Base-by-base conservation (phyloP, 1,140 invertebrate genomes). In the Scaptomyza hsui region DNA sequence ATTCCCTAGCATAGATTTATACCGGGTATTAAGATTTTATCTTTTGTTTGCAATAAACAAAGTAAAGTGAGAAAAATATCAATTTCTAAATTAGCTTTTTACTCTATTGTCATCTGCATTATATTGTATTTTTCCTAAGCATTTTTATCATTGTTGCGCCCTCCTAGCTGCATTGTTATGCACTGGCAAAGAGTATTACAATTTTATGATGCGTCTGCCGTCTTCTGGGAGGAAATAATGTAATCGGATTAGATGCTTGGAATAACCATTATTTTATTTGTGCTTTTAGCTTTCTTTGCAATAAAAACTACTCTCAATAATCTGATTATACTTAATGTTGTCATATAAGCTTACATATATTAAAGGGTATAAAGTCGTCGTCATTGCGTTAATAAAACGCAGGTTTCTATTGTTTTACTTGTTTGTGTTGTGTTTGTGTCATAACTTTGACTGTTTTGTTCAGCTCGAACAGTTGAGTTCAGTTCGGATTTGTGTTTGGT, bases 401-500 rank as follows among this genome's bases (percentile, higher is more conserved):
- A 26, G 18, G 2, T 49, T 16, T 10, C 6, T 3, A 26, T 37
- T 29, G 19, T 53, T 62, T 42, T 44, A 13, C n/a, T 24, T 42
- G 15, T 45, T 56, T 51, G n/a, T 32, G 18, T 24, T 60, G 29
- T 16, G 42, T 59, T 41, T 59, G 41, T 59, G 53, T 56, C 48
- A 57, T 65, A 71, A 71, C 47, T 71, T 65, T 56, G 52, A 26
- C 13, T 71, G 52, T 57, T 68, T 52, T 51, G 21, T 44, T 26
- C 18, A 24, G 35, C 63, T 26, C 21, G 47, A 37, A 19, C 35
- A 39, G 51, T 39, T 55, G 12, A 18, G 9, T 49, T 52, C 19
- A 44, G 45, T 59, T 39, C 1, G 32, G 32, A 37, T 37, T 37
- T 37, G 32, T 37, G 32, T 37, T 60, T 39, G 16, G 16, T 62